These are phyloP conservation scores for Hymenopus coronatus DNA, from an alignment of 2,888 invertebrate genomes.

Conservation along the genomic window DNA sequence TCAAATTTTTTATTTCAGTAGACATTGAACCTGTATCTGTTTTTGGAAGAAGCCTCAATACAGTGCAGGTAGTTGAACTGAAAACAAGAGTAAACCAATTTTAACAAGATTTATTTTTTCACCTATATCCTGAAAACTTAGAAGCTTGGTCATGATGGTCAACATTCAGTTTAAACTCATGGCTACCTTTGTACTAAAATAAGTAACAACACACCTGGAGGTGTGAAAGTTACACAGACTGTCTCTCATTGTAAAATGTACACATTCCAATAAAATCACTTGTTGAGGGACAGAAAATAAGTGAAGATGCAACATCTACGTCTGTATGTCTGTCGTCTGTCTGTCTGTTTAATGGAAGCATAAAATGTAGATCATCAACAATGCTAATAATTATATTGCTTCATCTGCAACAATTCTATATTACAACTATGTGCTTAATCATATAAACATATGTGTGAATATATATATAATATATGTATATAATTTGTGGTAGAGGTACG, in stretches of 20 bases:
- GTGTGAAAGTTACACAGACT: neutral
- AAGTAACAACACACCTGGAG: neutral
- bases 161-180: neutral
- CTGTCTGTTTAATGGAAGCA: conserved; percentile 19
- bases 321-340: neutral
- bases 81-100: conserved; percentile 5
- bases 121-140: conserved; percentile 6
- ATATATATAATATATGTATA: neutral
- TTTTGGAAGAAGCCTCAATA: no score
- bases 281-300: neutral
- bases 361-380: conserved; percentile 28
- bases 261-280: neutral
- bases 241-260: neutral
- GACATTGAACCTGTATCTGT: no score
- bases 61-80: neutral
- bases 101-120: conserved; percentile 16
- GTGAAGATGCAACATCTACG: neutral
- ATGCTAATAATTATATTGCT: conserved; percentile 31
- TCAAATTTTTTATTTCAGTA: no score
- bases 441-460: conserved; percentile 18
- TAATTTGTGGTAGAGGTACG: neutral
- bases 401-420: conserved; percentile 30
- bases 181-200: conserved; percentile 10
- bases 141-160: conserved; percentile 4
- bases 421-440: conserved; percentile 27